Conservation (phyloP, 2,113 vertebrate species). For the Strix aluco region DNA sequence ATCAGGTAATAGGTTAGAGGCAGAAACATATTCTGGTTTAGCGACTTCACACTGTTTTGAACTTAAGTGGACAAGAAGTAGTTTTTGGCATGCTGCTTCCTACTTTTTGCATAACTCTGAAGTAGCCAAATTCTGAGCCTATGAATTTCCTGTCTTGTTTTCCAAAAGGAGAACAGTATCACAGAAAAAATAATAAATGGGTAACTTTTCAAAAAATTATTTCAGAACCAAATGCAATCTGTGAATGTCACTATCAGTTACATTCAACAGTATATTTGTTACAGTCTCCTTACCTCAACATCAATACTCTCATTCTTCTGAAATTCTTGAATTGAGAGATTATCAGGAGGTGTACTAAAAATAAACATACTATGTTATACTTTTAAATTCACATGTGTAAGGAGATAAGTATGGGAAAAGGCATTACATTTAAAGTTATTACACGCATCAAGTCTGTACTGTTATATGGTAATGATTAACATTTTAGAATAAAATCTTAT, state of each 20-base stretch:
- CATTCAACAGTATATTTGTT: neutral
- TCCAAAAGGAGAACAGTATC: neutral
- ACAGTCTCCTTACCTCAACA: constrained; percentile 86
- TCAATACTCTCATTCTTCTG: constrained; percentile 97
- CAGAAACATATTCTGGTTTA: neutral
- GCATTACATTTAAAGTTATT: neutral
- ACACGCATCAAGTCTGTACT: neutral
- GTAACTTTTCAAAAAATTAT: neutral
- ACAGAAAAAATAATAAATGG: neutral
- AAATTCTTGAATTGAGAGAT: constrained; percentile 98
- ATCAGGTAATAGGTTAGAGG: neutral
- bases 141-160: neutral
- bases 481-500: neutral
- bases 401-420: neutral
- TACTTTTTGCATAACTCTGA: neutral
- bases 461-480: neutral
- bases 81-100: neutral
- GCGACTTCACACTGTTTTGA: neutral
- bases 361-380: neutral
- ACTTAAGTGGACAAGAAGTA: neutral
- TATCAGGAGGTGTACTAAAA: constrained; percentile 93
- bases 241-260: neutral
- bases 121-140: neutral
- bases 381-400: constrained; percentile 26
- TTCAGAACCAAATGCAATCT: neutral